These are phyloP conservation scores for Perizoma flavofasciatum DNA, from an alignment of 2,888 invertebrate species.

Conservation along the genomic window DNA sequence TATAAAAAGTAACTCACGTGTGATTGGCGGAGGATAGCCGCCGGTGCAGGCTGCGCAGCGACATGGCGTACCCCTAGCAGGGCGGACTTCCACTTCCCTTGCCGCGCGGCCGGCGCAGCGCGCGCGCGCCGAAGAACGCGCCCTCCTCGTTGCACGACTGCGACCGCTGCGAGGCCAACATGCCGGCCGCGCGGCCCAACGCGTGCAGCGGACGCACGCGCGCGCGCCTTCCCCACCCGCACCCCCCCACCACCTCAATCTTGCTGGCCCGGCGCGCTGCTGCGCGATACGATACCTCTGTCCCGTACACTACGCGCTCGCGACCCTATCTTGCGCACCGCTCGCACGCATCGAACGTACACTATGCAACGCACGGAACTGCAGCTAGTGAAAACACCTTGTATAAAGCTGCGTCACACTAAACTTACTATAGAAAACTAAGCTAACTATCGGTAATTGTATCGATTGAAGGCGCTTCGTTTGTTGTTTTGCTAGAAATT, in stretches of 20 bases:
- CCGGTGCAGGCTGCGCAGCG: conserved; percentile 86
- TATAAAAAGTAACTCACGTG: conserved; percentile 74
- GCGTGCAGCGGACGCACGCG: conserved; percentile 81
- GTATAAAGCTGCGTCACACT: conserved; percentile 31
- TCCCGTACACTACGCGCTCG: conserved; percentile 32
- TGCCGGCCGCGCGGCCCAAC: conserved; percentile 77
- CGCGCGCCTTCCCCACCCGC: conserved; percentile 81
- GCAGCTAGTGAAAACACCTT: conserved; percentile 11
- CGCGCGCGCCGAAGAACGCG: conserved; percentile 82
- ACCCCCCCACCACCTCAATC: conserved; percentile 81
- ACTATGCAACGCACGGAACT: conserved; percentile 19
- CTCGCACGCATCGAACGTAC: conserved; percentile 44
- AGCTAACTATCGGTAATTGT: conserved; percentile 61
- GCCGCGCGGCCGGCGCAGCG: conserved; percentile 83
- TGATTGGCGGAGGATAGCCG: conserved; percentile 85
- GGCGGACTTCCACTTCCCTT: conserved; percentile 84
- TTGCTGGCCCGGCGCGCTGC: conserved; percentile 61
- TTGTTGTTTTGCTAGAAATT: conserved; percentile 51
- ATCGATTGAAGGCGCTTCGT: conserved; percentile 75
- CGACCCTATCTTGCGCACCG: conserved; percentile 19
- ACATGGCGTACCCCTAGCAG: conserved; percentile 86
- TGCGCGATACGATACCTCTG: conserved; percentile 41
- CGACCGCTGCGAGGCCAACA: conserved; percentile 81
- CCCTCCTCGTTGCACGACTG: conserved; percentile 83
- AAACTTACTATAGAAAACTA: conserved; percentile 52